phyloP scores from a whole-genome alignment of 1,140 invertebrate genomes.

The Physella acuta region DNA sequence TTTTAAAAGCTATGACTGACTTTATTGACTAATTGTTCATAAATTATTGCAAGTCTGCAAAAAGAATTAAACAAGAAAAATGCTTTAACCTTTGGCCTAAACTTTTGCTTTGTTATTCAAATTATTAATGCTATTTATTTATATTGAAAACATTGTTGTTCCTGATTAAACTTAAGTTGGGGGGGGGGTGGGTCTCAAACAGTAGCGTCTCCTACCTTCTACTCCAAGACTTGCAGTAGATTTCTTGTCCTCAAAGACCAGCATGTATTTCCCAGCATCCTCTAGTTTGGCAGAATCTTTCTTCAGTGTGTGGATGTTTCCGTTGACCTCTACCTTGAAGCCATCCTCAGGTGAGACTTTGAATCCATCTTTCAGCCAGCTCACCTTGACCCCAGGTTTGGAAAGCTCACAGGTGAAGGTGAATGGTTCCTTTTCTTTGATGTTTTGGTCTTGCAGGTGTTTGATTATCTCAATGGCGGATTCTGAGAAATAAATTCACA shows the following conservation, averaged over 20 bases:
- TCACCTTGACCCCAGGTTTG: conserved; percentile 88
- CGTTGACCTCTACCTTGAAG: conserved; percentile 40
- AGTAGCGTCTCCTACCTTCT: conserved; percentile 35
- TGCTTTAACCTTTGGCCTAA: no score
- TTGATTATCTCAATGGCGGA: conserved; percentile 44
- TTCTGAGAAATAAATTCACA: conserved; percentile 36
- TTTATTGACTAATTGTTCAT: no score
- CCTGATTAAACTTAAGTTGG: no score
- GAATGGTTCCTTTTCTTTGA: conserved; percentile 46
- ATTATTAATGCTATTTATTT: no score
- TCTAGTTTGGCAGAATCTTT: conserved; percentile 47
- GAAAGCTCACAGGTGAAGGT: conserved; percentile 75
- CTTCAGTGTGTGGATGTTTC: conserved; percentile 48
- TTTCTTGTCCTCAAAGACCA: conserved; percentile 39
- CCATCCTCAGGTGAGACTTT: conserved; percentile 37
- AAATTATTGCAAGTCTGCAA: no score
- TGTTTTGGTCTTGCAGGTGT: conserved; percentile 44
- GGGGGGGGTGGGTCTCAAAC: background rate
- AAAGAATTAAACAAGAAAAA: no score
- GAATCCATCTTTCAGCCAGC: conserved; percentile 86
- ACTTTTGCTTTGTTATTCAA: no score
- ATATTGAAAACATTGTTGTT: no score
- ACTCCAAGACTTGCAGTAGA: conserved; percentile 43
- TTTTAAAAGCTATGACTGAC: no score
- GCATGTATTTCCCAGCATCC: conserved; percentile 53